Evolutionary conservation across 2,888 invertebrate genomes (phyloP), one percentile per base, ranked within the genome.

Genomic region (Leptarthrus brevirostris): DNA sequence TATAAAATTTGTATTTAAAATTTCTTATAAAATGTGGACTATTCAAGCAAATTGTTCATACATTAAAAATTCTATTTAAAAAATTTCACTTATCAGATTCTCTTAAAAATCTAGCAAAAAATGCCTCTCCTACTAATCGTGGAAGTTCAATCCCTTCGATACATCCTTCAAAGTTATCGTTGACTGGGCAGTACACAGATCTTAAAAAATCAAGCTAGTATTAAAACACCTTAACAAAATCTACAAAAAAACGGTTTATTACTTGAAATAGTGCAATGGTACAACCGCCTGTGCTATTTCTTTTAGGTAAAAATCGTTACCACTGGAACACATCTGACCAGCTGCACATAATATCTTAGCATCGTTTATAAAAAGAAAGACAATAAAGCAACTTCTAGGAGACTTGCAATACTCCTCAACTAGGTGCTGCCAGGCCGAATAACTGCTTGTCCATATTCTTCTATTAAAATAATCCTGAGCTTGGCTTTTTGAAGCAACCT

Each of bases 341-440:
- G 22, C 34, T n/a, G 72, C 53, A 72, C 74, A 72, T 12, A 74
- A 74, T 12, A 64, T 36, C 4, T 54, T 26, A 10, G 20, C 1
- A 16, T 26, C 47, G 6, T 44, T 49, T n/a, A 72, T 22, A 3
- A 66, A 20, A 2, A 74, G 4, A 34, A 74, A 74, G 6, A 72
- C 53, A 8, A 72, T 4, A 18, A 72, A 24, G 10, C 34, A 2
- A 24, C 4, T 14, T 40, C 3, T 12, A 40, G 74, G 64, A 49
- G 30, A 71, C 26, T 40, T 18, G n/a, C 22, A n/a, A 34, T 24
- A 44, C 54, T 66, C 54, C 26, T 52, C 3, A 20, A 74, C 49
- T 1, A 74, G 18, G 36, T 47, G 18, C 6, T 36, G 52, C 74
- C 74, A 74, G 0, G n/a, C 44, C 4, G 30, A 16, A 20, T 14